Evolutionary conservation across 2,113 vertebrate genomes (phyloP).

Genomic region (Sprattus sprattus): DNA sequence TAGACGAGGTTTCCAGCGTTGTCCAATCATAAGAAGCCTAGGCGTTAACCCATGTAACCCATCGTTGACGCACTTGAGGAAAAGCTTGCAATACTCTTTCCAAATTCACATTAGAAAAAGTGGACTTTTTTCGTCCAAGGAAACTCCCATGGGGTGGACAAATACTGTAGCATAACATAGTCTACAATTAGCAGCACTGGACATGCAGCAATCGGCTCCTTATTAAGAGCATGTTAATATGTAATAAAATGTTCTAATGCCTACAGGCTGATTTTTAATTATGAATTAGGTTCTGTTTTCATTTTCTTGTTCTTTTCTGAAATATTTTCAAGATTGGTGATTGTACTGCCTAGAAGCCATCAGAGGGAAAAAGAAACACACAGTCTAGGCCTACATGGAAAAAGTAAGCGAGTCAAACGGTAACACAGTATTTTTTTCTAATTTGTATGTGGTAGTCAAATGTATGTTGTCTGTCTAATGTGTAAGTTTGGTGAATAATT

Average conservation of each 20-base stretch:
- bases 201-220: background rate
- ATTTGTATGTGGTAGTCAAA: background rate
- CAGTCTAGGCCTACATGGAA: background rate
- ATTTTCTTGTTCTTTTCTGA: background rate
- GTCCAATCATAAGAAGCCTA: constrained; percentile 50
- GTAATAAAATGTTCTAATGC: background rate
- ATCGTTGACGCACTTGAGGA: constrained; percentile 28
- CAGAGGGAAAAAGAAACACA: background rate
- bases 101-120: background rate
- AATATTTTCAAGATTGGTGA: background rate
- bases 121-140: background rate
- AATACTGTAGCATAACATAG: background rate
- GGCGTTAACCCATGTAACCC: background rate
- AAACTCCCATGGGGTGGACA: background rate
- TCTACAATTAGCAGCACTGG: background rate
- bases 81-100: constrained; percentile 31
- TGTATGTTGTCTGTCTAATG: background rate
- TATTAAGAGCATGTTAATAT: background rate
- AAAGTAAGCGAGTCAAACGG: background rate
- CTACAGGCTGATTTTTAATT: background rate
- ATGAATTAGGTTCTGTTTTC: background rate
- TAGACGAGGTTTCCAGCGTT: rapidly evolving
- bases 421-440: background rate
- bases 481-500: background rate
- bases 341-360: too few relatives aligned